Base-by-base conservation (phyloP, 2,113 vertebrate species). In the Poeciliopsis prolifica region DNA sequence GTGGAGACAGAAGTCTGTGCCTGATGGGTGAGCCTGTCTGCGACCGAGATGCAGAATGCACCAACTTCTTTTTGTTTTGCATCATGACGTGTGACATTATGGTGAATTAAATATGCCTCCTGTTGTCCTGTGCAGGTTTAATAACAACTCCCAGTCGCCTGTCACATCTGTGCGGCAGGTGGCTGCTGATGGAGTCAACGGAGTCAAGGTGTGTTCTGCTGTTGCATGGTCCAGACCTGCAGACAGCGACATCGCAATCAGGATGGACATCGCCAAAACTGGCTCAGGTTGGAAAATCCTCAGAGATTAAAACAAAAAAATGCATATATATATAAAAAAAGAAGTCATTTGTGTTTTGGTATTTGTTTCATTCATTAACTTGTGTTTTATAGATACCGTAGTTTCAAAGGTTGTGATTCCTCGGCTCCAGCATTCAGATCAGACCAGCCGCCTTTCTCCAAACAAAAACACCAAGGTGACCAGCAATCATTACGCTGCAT, bases 401-500 rank as follows among this genome's bases (percentile, higher is more conserved):
- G 94, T 96, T 0, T 93, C 96, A 81, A 97, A 97, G 87, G 94
- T 94, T 58, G 93, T 92, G 19, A 95, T 96, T 89, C 82, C 93
- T 64, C 95, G 96, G 81, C 76, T 98, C 66, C 96, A 96, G 91
- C 94, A 95, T 11, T 94, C 96, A 79, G 97, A 98, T 84, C 96
- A 95, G 0, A 95, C 95, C 76, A 93, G 95, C 61, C 95, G 96
- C 70, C 77, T 96, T 83, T 98, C 97, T 89, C 97, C 97, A 15
- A 96, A 95, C 92, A 97, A 96, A 79, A 95, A 93, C 91, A 92
- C 92, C 58, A 98, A 99, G 91, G 98, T 99, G 91, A 95, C 95
- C 85, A 22, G 1, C 14, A 71, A 61, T 28, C 62, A 48, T 5
- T 19, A 6, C 1, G 17, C 4, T 48, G 10, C 8, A 26, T 2